These are phyloP conservation scores for Podarcis siculus DNA, from an alignment of 2,797 vertebrate genomes.

Conservation along the genomic window DNA sequence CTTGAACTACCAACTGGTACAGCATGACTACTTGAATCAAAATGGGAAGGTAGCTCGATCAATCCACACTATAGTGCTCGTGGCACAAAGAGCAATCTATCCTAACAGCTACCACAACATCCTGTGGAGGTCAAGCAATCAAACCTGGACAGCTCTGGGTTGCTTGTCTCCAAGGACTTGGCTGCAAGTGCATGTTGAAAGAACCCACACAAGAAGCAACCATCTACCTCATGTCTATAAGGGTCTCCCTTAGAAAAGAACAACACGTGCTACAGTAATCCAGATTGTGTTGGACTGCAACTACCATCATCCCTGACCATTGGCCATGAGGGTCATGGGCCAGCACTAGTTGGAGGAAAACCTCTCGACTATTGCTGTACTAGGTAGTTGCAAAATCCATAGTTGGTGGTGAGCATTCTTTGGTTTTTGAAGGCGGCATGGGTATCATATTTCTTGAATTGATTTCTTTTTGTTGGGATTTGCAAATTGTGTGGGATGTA, in stretches of 20 bases:
- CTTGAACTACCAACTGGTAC: slow-evolving; percentile 3
- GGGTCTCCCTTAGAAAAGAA: neutral
- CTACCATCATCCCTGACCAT: no score
- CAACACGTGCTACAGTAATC: neutral
- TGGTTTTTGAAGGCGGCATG: no score
- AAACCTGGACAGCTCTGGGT: neutral
- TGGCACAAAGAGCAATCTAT: neutral
- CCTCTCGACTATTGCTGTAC: no score
- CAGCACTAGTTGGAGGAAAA: no score
- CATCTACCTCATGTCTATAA: neutral
- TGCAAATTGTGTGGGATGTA: no score
- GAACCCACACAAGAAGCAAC: neutral
- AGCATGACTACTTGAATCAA: slow-evolving; percentile 8
- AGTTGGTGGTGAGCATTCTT: no score
- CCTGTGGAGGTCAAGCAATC: neutral
- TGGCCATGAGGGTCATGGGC: no score
- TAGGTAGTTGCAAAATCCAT: no score
- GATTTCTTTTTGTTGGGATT: no score
- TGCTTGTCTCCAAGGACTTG: neutral
- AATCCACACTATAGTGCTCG: neutral
- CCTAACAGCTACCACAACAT: neutral
- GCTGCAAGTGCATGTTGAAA: neutral
- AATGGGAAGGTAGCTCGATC: neutral
- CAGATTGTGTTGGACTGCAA: no score
- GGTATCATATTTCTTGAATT: no score